Conservation (phyloP, 2,888 invertebrate species). For the Machimus atricapillus region DNA sequence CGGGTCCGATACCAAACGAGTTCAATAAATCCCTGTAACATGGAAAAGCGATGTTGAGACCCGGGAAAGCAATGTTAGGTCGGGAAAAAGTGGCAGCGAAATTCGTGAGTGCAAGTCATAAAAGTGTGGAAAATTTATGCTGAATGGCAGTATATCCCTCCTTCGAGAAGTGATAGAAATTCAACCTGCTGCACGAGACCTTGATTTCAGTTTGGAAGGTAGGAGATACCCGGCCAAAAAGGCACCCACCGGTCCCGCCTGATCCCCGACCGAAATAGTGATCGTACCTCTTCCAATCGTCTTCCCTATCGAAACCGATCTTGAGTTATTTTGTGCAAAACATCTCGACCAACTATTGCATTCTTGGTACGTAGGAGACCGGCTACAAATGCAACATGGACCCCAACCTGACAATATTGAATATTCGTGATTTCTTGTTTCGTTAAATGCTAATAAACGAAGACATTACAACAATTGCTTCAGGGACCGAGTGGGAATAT, state of each 20-base stretch:
- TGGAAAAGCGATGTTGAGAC: not conserved
- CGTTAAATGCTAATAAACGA: constrained; percentile 44
- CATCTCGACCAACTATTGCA: constrained; percentile 2
- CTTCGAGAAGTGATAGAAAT: constrained; percentile 18
- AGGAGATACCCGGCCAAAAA: not conserved
- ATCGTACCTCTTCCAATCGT: not conserved
- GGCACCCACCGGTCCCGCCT: not conserved
- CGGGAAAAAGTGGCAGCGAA: constrained; percentile 18
- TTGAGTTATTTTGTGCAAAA: constrained; percentile 44
- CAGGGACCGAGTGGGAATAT: constrained; percentile 21
- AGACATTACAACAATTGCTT: constrained; percentile 43
- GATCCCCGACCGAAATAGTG: not conserved
- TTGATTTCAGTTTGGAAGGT: not conserved
- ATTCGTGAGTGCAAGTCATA: constrained; percentile 41
- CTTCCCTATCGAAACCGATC: constrained; percentile 7
- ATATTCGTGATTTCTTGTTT: constrained; percentile 45
- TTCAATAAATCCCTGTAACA: constrained; percentile 10
- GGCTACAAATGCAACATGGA: constrained; percentile 34
- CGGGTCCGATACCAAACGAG: not conserved
- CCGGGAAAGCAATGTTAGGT: not conserved
- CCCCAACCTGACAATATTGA: constrained; percentile 39
- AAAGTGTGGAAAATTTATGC: constrained; percentile 40
- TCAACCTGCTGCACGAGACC: constrained; percentile 17
- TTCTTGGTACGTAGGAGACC: constrained; percentile 19
- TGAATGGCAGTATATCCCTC: not conserved